Conservation (phyloP, 2,113 vertebrate species). For the human region DNA sequence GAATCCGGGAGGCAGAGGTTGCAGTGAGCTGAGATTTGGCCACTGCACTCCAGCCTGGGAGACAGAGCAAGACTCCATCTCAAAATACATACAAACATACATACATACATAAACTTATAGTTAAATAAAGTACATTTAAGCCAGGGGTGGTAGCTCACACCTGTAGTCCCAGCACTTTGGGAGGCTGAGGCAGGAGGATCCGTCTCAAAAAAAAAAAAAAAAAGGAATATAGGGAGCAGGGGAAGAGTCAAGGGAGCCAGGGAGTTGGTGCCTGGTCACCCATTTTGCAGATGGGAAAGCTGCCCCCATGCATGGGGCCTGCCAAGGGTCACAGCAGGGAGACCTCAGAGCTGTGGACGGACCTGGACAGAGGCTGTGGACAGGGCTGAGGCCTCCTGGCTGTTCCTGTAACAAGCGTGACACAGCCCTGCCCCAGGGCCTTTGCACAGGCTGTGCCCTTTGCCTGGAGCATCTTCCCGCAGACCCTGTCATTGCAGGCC, state of each 20-base stretch:
- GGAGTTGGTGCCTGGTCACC: not conserved
- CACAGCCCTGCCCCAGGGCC: not conserved
- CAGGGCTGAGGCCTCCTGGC: not conserved
- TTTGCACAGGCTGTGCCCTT: not conserved
- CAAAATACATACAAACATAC: no score
- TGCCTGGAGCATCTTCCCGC: not conserved
- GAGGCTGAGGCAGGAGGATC: no score
- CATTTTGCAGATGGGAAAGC: not conserved
- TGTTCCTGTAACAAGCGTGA: accelerated
- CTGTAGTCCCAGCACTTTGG: no score
- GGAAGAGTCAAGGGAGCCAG: not conserved
- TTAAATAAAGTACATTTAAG: no score
- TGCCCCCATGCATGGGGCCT: not conserved
- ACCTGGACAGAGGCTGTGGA: not conserved
- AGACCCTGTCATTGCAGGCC: not conserved
- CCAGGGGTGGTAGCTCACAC: no score
- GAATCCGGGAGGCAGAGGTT: no score
- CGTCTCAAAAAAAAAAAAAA: no score
- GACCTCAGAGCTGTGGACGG: not conserved
- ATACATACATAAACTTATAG: no score
- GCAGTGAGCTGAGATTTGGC: no score
- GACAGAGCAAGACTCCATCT: no score
- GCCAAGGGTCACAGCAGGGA: not conserved
- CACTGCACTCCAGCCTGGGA: no score
- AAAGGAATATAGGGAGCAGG: not conserved